phyloP scores from a whole-genome alignment of 35 echinoderm and acorn worm genomes.

The Heliocidaris erythrogramma region DNA sequence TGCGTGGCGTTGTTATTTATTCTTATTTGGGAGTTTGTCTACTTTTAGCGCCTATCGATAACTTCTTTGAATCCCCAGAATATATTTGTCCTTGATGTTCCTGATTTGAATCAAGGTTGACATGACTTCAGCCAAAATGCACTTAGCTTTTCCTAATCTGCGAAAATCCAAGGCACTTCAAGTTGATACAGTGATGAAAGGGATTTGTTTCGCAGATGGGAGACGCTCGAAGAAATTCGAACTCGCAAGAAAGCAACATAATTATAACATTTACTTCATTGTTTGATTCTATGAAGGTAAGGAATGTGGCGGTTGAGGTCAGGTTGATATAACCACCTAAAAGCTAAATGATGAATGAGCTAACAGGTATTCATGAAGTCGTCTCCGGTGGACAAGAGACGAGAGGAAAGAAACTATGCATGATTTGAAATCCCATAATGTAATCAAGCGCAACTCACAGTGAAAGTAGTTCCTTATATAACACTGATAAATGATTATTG shows the following conservation, averaged over 20 bases:
- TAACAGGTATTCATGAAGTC: neutral
- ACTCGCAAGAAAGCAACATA: neutral
- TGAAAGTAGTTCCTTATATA: neutral
- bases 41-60: neutral
- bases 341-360: slow-evolving; percentile 1
- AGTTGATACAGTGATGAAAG: neutral
- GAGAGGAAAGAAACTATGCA: neutral
- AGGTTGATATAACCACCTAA: neutral
- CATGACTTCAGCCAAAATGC: neutral
- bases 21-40: too few species aligned
- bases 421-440: neutral
- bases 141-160: neutral
- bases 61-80: neutral
- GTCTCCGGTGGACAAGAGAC: neutral
- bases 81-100: neutral
- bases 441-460: neutral
- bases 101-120: neutral
- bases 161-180: neutral
- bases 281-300: neutral
- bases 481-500: neutral
- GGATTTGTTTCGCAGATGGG: neutral
- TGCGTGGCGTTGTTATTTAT: too few species aligned
- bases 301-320: neutral
- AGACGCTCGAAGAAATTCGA: neutral
- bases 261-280: neutral